These are phyloP conservation scores for Eupithecia subumbrata DNA, from an alignment of 2,888 invertebrate species.

Conservation along the genomic window DNA sequence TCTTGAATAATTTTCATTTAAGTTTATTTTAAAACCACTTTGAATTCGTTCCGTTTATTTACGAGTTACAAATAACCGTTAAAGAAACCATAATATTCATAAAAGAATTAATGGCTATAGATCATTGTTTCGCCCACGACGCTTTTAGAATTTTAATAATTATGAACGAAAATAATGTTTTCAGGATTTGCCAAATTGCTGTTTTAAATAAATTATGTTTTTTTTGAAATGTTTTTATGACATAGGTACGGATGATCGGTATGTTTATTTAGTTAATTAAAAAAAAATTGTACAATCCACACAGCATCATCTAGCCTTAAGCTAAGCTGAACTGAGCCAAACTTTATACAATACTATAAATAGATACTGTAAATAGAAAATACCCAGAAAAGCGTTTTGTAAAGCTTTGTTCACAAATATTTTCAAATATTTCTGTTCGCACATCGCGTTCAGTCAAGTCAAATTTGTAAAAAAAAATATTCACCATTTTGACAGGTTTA, in stretches of 20 bases:
- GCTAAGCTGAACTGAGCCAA: too few relatives aligned
- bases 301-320: too few relatives aligned
- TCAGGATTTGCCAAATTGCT: slow-evolving; percentile 65
- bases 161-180: slow-evolving; percentile 65
- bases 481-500: too few relatives aligned
- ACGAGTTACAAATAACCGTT: slow-evolving; percentile 45
- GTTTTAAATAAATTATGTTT: slow-evolving; percentile 35
- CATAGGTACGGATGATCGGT: background rate
- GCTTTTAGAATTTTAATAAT: slow-evolving; percentile 44
- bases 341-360: too few relatives aligned
- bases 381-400: too few relatives aligned
- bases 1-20: slow-evolving; percentile 15
- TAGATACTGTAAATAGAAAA: too few relatives aligned
- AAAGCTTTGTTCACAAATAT: too few relatives aligned
- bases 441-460: background rate
- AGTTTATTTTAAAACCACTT: slow-evolving; percentile 22
- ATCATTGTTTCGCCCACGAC: slow-evolving; percentile 62
- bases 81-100: slow-evolving; percentile 48
- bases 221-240: background rate
- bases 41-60: slow-evolving; percentile 41
- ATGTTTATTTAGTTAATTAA: background rate
- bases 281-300: too few relatives aligned
- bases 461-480: too few relatives aligned
- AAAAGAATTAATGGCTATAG: slow-evolving; percentile 57
- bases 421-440: too few relatives aligned